Conservation (phyloP, 2,888 invertebrate species). For the Fragum whitleyi region DNA sequence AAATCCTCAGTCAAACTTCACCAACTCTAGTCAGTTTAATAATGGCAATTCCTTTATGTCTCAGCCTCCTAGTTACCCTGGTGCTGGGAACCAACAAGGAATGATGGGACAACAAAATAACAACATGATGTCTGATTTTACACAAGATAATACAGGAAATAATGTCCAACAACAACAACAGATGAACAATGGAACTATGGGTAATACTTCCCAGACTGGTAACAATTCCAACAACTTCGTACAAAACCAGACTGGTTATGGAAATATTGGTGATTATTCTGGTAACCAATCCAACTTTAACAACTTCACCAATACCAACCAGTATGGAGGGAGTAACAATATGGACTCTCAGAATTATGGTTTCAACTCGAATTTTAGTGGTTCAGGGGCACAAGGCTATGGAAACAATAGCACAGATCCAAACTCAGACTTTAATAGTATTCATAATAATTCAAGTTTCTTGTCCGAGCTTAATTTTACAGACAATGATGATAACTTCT, state of each 20-base stretch:
- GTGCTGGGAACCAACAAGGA: conserved; percentile 11
- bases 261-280: neutral
- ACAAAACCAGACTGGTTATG: conserved; percentile 18
- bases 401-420: conserved; percentile 10
- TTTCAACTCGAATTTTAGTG: neutral
- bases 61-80: conserved; percentile 1
- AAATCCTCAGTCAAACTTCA: neutral
- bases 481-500: conserved; percentile 60
- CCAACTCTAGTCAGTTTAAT: conserved; percentile 13
- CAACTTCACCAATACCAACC: conserved; percentile 7
- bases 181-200: neutral
- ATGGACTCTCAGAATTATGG: conserved; percentile 2
- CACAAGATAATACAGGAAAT: neutral
- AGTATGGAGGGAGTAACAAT: conserved; percentile 12
- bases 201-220: neutral
- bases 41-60: neutral
- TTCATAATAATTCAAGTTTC: conserved; percentile 62
- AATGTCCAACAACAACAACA: conserved; percentile 1
- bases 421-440: conserved; percentile 36
- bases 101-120: conserved; percentile 12
- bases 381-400: conserved; percentile 1
- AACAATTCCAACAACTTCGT: neutral
- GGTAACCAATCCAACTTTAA: conserved; percentile 23
- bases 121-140: conserved; percentile 3
- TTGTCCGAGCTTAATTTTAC: conserved; percentile 57